Percentiles rank a stretch among this genome's conserved stretches.
phyloP scores from a whole-genome alignment of 2,888 invertebrate genomes.

The Malthinus seriepunctatus region DNA sequence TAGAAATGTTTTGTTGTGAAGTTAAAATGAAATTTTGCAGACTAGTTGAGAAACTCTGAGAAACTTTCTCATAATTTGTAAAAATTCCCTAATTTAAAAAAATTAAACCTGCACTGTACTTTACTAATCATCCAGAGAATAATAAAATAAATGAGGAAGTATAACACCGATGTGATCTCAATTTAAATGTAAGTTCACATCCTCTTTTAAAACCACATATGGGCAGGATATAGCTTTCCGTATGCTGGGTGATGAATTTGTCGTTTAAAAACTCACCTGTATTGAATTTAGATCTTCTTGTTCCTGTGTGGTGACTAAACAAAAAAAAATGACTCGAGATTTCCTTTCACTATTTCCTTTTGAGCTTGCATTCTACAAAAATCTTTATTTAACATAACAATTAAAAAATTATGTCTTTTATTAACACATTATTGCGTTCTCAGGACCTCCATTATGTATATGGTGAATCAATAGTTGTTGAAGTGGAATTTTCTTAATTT shows the following conservation, averaged over 20 bases:
- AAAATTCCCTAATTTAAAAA: too few relatives aligned
- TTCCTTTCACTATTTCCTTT: constrained; percentile 1
- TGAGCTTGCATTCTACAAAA: neutral
- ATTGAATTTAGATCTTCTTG: constrained; percentile 1
- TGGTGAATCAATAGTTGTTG: too few relatives aligned
- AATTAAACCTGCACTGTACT: too few relatives aligned
- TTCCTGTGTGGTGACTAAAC: neutral
- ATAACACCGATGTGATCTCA: constrained; percentile 20
- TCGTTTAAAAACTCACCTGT: constrained; percentile 6
- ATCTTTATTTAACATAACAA: too few relatives aligned
- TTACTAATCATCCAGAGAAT: constrained; percentile 1
- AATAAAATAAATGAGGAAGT: constrained; percentile 25
- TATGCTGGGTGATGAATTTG: constrained; percentile 6
- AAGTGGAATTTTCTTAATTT: too few relatives aligned
- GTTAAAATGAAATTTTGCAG: too few relatives aligned
- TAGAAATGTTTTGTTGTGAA: too few relatives aligned
- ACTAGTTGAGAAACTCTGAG: too few relatives aligned
- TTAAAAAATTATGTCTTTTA: too few relatives aligned
- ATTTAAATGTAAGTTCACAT: constrained; percentile 26
- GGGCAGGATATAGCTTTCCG: constrained; percentile 25
- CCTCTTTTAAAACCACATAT: constrained; percentile 22
- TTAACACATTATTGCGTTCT: too few relatives aligned
- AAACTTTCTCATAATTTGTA: too few relatives aligned
- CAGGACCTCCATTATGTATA: too few relatives aligned
- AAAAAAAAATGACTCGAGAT: constrained; percentile 7